phyloP scores from a whole-genome alignment of 2,888 invertebrate genomes.

The Phorcus lineatus region DNA sequence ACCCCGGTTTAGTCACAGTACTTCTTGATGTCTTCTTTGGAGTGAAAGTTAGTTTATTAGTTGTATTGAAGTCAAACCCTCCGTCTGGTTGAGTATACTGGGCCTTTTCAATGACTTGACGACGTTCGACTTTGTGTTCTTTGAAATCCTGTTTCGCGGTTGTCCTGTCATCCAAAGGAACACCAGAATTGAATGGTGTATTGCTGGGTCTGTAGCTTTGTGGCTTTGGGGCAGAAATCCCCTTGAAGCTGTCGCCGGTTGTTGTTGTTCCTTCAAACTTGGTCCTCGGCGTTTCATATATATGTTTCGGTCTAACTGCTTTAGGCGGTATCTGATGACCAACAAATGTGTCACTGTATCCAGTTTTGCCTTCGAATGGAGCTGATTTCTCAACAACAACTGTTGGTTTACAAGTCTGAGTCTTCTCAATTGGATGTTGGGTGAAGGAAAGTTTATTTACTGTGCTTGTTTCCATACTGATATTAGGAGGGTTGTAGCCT shows the following conservation, averaged over 20 bases:
- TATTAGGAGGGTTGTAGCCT: not conserved
- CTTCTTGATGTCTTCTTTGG: not conserved
- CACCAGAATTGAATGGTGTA: not conserved
- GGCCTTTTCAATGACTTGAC: not conserved
- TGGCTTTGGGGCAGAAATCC: not conserved
- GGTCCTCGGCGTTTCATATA: not conserved
- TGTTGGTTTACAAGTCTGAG: constrained; percentile 22
- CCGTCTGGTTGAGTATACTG: not conserved
- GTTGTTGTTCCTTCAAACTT: constrained; percentile 19
- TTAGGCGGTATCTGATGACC: constrained; percentile 10
- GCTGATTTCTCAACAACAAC: not conserved
- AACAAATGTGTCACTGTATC: constrained; percentile 3
- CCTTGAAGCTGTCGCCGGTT: constrained; percentile 13
- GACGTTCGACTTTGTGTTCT: not conserved
- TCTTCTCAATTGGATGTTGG: constrained; percentile 31
- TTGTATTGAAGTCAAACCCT: not conserved
- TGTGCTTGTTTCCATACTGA: constrained; percentile 22
- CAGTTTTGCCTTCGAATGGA: constrained; percentile 26
- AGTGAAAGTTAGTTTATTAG: not conserved
- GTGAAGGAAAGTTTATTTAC: constrained; percentile 24
- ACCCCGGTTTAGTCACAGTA: not conserved
- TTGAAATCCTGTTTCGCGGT: constrained; percentile 19
- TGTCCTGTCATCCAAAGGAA: constrained; percentile 15
- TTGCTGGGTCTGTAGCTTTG: not conserved
- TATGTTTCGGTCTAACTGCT: not conserved